These are phyloP conservation scores for Platysternon megacephalum DNA, from an alignment of 2,113 vertebrate species.

Conservation along the genomic window DNA sequence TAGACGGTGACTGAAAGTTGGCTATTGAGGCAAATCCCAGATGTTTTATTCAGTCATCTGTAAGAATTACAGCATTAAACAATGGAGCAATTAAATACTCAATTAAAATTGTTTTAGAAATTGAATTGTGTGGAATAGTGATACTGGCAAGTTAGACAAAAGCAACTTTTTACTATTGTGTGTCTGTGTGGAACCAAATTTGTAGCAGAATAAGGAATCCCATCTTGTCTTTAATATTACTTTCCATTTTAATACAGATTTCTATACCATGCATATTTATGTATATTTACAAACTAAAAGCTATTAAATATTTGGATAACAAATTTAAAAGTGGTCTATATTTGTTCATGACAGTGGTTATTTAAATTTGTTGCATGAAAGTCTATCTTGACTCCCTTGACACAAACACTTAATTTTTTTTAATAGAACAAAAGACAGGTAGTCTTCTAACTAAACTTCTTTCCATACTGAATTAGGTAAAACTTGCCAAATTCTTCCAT, in stretches of 20 bases:
- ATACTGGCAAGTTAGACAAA: not conserved
- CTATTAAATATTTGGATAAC: conserved; percentile 38
- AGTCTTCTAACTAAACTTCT: not conserved
- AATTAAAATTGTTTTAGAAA: not conserved
- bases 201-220: not conserved
- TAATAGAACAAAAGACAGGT: not conserved
- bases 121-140: not conserved
- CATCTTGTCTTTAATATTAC: not conserved
- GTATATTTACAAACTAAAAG: not conserved
- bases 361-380: not conserved
- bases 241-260: not conserved
- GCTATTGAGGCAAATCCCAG: not conserved
- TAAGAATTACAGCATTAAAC: not conserved
- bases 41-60: not conserved
- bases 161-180: not conserved
- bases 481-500: not conserved
- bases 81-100: conserved; percentile 22
- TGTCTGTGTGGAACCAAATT: not conserved
- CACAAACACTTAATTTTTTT: not conserved
- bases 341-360: not conserved
- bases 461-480: not conserved
- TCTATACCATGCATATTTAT: conserved; percentile 39
- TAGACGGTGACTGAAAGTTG: conserved; percentile 2
- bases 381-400: not conserved
- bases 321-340: not conserved